Conservation (phyloP, 2,113 vertebrate species). For the Mystacornis crossleyi region DNA sequence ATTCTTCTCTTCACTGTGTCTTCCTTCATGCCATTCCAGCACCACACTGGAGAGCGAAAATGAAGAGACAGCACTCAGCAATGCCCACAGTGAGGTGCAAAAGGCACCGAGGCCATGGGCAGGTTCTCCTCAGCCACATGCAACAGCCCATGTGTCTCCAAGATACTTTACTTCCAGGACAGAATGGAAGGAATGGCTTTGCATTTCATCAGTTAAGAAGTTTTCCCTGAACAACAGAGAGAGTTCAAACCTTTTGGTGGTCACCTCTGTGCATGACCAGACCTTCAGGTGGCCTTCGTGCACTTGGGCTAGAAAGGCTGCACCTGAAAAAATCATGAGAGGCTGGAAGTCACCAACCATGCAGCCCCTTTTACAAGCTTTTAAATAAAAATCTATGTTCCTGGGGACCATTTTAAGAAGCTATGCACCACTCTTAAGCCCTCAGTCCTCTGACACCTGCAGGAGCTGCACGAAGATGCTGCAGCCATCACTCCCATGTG, state of each 20-base stretch:
- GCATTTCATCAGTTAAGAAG: not conserved
- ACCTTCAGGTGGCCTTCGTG: not conserved
- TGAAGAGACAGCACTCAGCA: not conserved
- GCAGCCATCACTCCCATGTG: not conserved
- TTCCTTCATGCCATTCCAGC: not conserved
- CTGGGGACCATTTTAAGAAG: not conserved
- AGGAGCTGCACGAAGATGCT: not conserved
- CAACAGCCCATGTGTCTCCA: not conserved
- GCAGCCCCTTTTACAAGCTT: not conserved
- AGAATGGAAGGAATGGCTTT: not conserved
- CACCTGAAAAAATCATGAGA: not conserved
- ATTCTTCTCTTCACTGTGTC: not conserved
- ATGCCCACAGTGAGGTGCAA: not conserved
- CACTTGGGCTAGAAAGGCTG: not conserved
- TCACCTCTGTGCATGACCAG: not conserved
- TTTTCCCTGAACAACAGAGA: not conserved
- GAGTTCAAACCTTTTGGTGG: not conserved
- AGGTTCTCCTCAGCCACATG: not conserved
- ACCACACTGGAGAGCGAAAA: not conserved
- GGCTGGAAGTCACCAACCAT: not conserved
- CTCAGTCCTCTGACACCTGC: not conserved
- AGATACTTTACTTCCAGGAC: not conserved
- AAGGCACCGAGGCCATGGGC: rapidly evolving
- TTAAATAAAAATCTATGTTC: not conserved
- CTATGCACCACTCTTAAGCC: not conserved